A percentile compares a stretch with the other conserved stretches of the same genome.
phyloP scores from a whole-genome alignment of 2,888 invertebrate genomes.

The Neoitamus cyanurus region DNA sequence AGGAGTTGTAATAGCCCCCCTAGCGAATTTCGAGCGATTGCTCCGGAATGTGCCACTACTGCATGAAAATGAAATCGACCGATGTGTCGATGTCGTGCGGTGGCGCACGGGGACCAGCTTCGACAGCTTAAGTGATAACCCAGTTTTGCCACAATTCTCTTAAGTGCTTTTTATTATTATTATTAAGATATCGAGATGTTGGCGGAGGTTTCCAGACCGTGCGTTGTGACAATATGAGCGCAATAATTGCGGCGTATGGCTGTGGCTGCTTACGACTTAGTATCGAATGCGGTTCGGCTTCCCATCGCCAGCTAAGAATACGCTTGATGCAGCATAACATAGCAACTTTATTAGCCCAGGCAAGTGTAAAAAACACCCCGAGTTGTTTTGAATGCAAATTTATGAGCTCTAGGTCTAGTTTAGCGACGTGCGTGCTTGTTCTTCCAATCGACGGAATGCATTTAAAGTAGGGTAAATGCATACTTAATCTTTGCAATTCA shows the following conservation, averaged over 20 bases:
- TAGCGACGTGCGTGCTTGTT: neutral
- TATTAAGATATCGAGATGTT: constrained; percentile 26
- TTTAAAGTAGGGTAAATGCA: neutral
- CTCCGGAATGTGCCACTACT: neutral
- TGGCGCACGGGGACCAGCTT: neutral
- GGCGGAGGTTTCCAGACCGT: neutral
- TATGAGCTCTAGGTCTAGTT: neutral
- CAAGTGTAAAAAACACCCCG: neutral
- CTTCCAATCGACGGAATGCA: neutral
- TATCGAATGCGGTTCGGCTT: neutral
- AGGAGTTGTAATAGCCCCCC: neutral
- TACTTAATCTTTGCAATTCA: neutral
- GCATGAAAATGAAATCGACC: neutral
- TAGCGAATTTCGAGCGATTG: neutral
- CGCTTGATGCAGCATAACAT: neutral
- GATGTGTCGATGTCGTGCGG: neutral
- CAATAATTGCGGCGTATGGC: neutral
- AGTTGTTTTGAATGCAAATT: neutral
- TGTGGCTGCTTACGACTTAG: neutral
- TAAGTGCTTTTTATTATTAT: constrained; percentile 39
- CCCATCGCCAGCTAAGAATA: neutral
- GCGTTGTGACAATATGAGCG: neutral
- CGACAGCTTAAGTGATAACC: constrained; percentile 25
- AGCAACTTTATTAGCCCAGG: neutral
- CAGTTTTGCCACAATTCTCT: constrained; percentile 28